Evolutionary conservation across 1,140 invertebrate genomes (phyloP).

Genomic region (Eupeodes corollae): DNA sequence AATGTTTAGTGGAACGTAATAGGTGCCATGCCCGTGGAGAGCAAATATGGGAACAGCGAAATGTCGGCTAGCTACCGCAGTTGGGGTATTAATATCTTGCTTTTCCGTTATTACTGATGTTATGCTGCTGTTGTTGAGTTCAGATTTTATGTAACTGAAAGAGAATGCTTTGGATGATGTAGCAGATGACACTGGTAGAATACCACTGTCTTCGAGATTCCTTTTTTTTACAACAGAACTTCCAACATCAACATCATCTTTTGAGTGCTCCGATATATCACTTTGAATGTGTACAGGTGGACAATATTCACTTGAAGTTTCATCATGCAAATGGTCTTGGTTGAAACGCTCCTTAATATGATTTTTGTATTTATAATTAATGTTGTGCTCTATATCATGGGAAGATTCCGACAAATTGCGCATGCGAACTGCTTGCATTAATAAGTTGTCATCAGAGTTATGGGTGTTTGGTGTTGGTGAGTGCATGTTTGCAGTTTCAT

Average conservation of each 20-base stretch:
- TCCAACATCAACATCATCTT: slow-evolving; percentile 31
- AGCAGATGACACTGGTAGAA: slow-evolving; percentile 4
- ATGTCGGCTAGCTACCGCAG: slow-evolving; percentile 16
- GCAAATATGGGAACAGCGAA: slow-evolving; percentile 64
- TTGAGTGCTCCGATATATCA: slow-evolving; percentile 32
- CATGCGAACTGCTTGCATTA: slow-evolving; percentile 22
- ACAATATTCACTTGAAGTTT: slow-evolving; percentile 29
- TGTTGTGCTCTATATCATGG: slow-evolving; percentile 40
- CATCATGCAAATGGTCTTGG: slow-evolving; percentile 31
- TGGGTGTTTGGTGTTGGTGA: slow-evolving; percentile 25
- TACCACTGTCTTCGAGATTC: slow-evolving; percentile 26
- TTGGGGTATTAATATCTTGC: slow-evolving; percentile 21
- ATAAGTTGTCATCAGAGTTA: slow-evolving; percentile 21
- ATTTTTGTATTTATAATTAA: slow-evolving; percentile 87
- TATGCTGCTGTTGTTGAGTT: slow-evolving; percentile 6
- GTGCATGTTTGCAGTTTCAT: slow-evolving; percentile 35
- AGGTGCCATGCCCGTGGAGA: slow-evolving; percentile 73
- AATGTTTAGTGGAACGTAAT: slow-evolving; percentile 82
- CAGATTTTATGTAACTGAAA: slow-evolving; percentile 30
- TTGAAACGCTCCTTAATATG: slow-evolving; percentile 82
- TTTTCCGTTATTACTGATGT: slow-evolving; percentile 6
- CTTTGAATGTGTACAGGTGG: slow-evolving; percentile 23
- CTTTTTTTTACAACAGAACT: slow-evolving; percentile 33
- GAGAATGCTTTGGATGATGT: slow-evolving; percentile 15
- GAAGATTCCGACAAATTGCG: slow-evolving; percentile 38